Evolutionary conservation across 2,888 invertebrate genomes (phyloP).

Genomic region (Boloria euphrosyne): DNA sequence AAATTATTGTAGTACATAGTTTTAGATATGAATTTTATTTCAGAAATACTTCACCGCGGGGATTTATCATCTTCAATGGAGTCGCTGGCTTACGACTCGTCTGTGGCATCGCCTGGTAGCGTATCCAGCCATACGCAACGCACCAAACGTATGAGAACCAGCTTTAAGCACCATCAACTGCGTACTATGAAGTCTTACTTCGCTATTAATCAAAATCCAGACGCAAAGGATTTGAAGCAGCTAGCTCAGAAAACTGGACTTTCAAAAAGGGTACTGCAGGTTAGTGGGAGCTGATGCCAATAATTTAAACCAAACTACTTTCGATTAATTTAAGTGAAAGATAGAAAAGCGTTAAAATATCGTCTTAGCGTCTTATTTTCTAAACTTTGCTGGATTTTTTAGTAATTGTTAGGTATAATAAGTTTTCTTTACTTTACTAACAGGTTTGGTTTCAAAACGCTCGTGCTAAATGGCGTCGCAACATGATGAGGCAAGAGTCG

Average conservation of each 20-base stretch:
- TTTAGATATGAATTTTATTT: slow-evolving; percentile 47
- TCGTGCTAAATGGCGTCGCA: slow-evolving; percentile 98
- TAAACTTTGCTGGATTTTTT: not conserved
- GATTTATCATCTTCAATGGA: slow-evolving; percentile 90
- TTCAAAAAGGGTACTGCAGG: slow-evolving; percentile 98
- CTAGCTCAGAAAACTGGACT: slow-evolving; percentile 99
- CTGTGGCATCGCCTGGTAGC: slow-evolving; percentile 87
- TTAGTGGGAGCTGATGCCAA: slow-evolving; percentile 58
- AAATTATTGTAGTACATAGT: not conserved
- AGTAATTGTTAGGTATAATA: not conserved
- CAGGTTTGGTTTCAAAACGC: slow-evolving; percentile 99
- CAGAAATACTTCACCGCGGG: slow-evolving; percentile 88
- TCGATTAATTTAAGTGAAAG: not conserved
- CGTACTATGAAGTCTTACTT: slow-evolving; percentile 99
- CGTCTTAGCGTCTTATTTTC: too few relatives aligned
- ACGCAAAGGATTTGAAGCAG: slow-evolving; percentile 99
- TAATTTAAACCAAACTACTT: not conserved
- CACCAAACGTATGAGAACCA: slow-evolving; percentile 98
- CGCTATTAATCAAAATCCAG: slow-evolving; percentile 99
- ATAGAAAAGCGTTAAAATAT: too few relatives aligned
- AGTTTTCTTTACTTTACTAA: slow-evolving; percentile 20
- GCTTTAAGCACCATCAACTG: slow-evolving; percentile 99
- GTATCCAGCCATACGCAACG: slow-evolving; percentile 84
- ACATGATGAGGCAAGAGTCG: slow-evolving; percentile 92
- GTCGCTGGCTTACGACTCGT: slow-evolving; percentile 88